phyloP scores from a whole-genome alignment of 2,888 invertebrate genomes.

The Oxycera nigricornis region DNA sequence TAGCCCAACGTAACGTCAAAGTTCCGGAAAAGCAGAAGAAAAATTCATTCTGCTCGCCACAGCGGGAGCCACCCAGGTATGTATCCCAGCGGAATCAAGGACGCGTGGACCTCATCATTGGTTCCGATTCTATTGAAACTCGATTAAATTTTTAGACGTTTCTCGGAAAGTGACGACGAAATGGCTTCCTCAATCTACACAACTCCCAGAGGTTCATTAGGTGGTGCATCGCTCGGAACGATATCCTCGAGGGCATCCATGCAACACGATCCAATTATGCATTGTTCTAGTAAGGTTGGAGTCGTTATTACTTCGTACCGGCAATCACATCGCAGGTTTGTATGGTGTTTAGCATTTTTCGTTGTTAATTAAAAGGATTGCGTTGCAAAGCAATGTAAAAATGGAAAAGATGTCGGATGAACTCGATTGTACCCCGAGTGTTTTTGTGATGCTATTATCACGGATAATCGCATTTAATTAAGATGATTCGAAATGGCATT shows the following conservation, averaged over 20 bases:
- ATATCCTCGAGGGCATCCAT: slow-evolving; percentile 68
- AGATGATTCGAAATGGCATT: too few relatives aligned
- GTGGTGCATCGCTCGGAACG: slow-evolving; percentile 52
- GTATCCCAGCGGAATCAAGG: too few relatives aligned
- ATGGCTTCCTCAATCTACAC: slow-evolving; percentile 49
- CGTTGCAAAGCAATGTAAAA: too few relatives aligned
- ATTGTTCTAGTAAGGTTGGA: slow-evolving; percentile 76
- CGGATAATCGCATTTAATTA: too few relatives aligned
- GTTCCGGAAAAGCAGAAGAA: slow-evolving; percentile 49
- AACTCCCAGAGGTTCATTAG: slow-evolving; percentile 50
- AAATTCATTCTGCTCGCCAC: slow-evolving; percentile 49
- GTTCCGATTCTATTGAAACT: slow-evolving; percentile 13
- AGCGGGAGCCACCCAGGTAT: slow-evolving; percentile 49
- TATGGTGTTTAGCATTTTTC: slow-evolving; percentile 43
- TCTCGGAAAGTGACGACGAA: slow-evolving; percentile 52
- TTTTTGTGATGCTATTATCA: too few relatives aligned
- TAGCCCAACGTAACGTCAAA: slow-evolving; percentile 46
- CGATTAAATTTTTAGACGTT: slow-evolving; percentile 46
- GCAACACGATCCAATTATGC: slow-evolving; percentile 63
- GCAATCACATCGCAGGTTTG: slow-evolving; percentile 83
- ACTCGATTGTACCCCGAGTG: too few relatives aligned
- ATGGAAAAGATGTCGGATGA: too few relatives aligned
- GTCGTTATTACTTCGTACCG: slow-evolving; percentile 90
- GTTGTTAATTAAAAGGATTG: neutral
- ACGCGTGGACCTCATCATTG: too few relatives aligned